Base-by-base conservation (phyloP, 1,140 invertebrate species). In the Nymphalis io region DNA sequence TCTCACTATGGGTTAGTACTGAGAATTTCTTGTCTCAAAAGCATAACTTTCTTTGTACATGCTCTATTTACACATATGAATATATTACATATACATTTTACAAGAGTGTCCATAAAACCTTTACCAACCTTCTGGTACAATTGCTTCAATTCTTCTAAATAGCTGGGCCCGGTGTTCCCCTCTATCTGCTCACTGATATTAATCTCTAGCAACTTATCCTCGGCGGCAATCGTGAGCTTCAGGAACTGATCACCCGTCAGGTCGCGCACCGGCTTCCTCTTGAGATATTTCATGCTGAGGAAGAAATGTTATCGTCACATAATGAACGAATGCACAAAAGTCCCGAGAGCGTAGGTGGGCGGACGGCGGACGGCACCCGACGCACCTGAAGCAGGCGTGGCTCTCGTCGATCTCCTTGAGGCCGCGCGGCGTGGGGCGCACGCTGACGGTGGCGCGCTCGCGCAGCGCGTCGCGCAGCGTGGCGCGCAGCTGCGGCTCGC, bases 381-480 rank as follows among this genome's bases (percentile, higher is more conserved):
- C 6, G 5, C 97, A 94, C 84, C 93, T 92, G 74, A 95, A 98
- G 69, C 97, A 96, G 0, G 95, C 94, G 90, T 99, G 98, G 72
- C 95, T 95, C 91, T 99, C 99, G 80, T 98, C 98, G 74, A 98
- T 98, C 75, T 98, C 96, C 90, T 98, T 98, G 2, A 97, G 89
- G 0, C 98, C 98, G 68, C 96, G 96, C 80, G 98, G 97, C 0
- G 98, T 99, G 2, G 99, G 98, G 1, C 88, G 85, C 0, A 98
- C 94, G 65, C 93, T 93, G 11, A 99, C 87, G 62, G 96, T 96
- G 0, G 98, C 98, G 59, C 97, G 92, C 88, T 99, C 97, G 85
- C 96, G 97, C 87, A 97, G 98, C n/a, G 96, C 95, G 87, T 98
- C 96, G 1, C 99, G 92, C 2, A 99, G 94, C 70, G 95, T 96